Conservation (phyloP, 2,888 invertebrate species). For the Hypomecis punctinalis region DNA sequence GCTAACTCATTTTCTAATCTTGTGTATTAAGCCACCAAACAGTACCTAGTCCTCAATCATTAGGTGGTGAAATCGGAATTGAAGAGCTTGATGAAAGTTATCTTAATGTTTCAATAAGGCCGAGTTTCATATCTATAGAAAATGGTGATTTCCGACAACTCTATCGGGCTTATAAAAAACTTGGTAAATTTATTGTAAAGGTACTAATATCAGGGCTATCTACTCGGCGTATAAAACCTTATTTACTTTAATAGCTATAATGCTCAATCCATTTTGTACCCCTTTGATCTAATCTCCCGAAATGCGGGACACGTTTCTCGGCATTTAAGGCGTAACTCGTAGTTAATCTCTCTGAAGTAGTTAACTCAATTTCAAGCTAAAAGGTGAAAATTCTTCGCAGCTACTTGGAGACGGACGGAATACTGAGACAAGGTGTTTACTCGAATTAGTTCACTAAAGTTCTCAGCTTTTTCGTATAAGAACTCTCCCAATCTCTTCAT, state of each 20-base stretch:
- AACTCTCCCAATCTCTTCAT: neutral
- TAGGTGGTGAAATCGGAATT: too few relatives aligned
- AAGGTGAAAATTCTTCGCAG: constrained; percentile 30
- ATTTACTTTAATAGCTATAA: neutral
- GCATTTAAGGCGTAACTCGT: constrained; percentile 47
- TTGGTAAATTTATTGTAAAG: too few relatives aligned
- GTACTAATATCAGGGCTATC: too few relatives aligned
- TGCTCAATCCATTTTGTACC: constrained; percentile 31
- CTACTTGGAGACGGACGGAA: constrained; percentile 2
- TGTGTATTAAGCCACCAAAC: too few relatives aligned
- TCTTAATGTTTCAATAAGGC: too few relatives aligned
- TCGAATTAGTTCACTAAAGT: constrained; percentile 8
- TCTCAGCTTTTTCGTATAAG: neutral
- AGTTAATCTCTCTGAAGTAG: constrained; percentile 51
- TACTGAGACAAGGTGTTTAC: constrained; percentile 4
- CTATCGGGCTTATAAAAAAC: too few relatives aligned
- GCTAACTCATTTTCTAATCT: too few relatives aligned
- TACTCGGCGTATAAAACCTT: neutral
- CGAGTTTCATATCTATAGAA: too few relatives aligned
- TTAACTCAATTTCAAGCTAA: constrained; percentile 49
- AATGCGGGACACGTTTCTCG: constrained; percentile 50
- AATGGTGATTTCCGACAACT: too few relatives aligned
- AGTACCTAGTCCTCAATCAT: too few relatives aligned
- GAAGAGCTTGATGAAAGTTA: too few relatives aligned
- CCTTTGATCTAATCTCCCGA: constrained; percentile 46